Percentiles rank a stretch among this genome's conserved stretches.
phyloP scores from a whole-genome alignment of 1,140 invertebrate species.

The Trichomalopsis sarcophagae region DNA sequence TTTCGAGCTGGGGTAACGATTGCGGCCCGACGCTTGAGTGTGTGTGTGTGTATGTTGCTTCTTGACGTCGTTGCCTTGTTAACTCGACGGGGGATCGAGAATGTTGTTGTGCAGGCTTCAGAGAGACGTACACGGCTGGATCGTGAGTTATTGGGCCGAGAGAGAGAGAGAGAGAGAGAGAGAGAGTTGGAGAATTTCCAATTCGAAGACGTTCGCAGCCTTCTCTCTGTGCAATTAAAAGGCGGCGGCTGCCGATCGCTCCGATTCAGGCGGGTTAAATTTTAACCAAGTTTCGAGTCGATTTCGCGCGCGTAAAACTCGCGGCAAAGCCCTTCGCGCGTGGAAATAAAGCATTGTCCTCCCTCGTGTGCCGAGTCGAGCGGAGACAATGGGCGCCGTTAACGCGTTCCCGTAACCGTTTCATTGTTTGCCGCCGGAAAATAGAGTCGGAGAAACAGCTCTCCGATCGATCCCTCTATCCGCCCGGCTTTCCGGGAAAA shows the following conservation, averaged over 20 bases:
- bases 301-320: slow-evolving; percentile 12
- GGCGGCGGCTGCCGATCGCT: not conserved
- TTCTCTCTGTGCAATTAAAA: too few species aligned
- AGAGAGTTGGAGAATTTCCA: too few species aligned
- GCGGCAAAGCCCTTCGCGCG: not conserved
- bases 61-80: not conserved
- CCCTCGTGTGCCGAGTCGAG: slow-evolving; percentile 34
- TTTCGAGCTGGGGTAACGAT: not conserved
- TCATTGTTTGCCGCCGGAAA: slow-evolving; percentile 70
- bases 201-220: too few species aligned
- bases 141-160: too few species aligned
- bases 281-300: slow-evolving; percentile 9
- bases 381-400: slow-evolving; percentile 67
- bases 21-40: not conserved
- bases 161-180: too few species aligned
- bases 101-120: not conserved
- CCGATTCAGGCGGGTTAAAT: not conserved
- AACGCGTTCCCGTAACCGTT: slow-evolving; percentile 69
- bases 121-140: too few species aligned
- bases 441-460: slow-evolving; percentile 62
- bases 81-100: not conserved
- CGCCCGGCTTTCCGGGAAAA: not conserved
- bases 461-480: slow-evolving; percentile 57
- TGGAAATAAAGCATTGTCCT: slow-evolving; percentile 62
- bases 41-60: not conserved